Conservation (phyloP, 2,797 vertebrate genomes). For the Avahi laniger region DNA sequence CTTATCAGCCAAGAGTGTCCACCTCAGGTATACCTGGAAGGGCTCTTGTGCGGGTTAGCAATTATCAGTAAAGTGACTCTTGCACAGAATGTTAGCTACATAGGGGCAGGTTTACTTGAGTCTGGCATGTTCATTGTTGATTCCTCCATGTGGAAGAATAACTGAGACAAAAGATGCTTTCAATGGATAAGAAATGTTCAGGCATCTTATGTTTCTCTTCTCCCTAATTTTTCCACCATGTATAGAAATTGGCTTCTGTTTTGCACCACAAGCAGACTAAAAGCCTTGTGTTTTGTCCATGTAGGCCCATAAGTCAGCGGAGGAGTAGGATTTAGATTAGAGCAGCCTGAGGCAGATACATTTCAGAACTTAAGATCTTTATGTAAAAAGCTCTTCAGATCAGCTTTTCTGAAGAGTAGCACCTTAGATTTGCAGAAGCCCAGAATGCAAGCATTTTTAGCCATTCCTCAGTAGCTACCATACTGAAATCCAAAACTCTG, state of each 20-base stretch:
- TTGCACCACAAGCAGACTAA: not conserved
- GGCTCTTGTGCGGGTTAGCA: not conserved
- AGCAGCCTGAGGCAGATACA: not conserved
- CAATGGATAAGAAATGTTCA: not conserved
- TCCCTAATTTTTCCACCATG: not conserved
- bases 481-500: not conserved
- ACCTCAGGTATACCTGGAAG: not conserved
- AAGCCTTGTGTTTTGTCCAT: not conserved
- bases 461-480: not conserved
- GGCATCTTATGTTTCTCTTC: not conserved
- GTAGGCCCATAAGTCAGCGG: not conserved
- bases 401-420: not conserved
- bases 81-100: not conserved
- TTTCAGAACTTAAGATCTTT: not conserved
- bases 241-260: not conserved
- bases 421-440: not conserved
- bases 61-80: not conserved
- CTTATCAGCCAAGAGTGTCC: not conserved
- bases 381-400: not conserved
- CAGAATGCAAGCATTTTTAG: not conserved
- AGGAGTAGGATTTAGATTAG: not conserved
- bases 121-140: not conserved
- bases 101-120: not conserved
- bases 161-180: not conserved
- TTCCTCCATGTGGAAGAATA: not conserved